Evolutionary conservation across 2,113 vertebrate genomes (phyloP).

Genomic region (Telmatochromis brachygnathus): DNA sequence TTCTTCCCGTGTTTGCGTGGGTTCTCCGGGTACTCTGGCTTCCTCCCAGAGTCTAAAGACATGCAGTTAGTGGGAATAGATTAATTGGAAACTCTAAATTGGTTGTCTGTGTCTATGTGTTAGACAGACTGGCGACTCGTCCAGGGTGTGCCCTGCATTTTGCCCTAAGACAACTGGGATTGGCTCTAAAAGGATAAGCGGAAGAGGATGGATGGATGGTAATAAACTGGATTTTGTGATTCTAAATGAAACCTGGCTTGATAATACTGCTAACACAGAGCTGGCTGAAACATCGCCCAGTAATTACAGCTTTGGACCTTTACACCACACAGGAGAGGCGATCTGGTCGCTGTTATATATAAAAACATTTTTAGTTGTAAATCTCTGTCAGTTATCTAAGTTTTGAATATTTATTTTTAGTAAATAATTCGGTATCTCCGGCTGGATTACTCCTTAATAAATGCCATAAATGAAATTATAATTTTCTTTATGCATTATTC

Average conservation of each 20-base stretch:
- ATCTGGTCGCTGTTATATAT: background rate
- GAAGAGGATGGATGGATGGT: background rate
- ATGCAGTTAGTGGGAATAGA: background rate
- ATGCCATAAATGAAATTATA: background rate
- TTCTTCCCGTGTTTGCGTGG: background rate
- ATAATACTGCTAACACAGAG: background rate
- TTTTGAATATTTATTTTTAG: background rate
- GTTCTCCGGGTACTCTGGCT: background rate
- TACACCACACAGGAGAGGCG: background rate
- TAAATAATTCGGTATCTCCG: background rate
- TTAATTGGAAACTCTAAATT: background rate
- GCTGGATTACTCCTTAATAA: background rate
- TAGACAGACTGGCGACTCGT: background rate
- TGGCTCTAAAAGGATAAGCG: background rate
- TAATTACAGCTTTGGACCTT: background rate
- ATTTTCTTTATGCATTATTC: background rate
- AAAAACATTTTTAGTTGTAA: background rate
- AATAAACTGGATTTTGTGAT: background rate
- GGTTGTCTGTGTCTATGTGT: background rate
- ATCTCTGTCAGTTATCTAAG: background rate
- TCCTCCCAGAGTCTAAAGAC: background rate
- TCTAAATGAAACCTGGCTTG: background rate
- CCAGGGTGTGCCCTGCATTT: background rate
- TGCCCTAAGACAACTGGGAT: background rate
- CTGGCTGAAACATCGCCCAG: background rate